A percentile compares a stretch with the other conserved stretches of the same genome.
phyloP scores from a whole-genome alignment of 2,113 vertebrate species.

The Brachyistius frenatus region DNA sequence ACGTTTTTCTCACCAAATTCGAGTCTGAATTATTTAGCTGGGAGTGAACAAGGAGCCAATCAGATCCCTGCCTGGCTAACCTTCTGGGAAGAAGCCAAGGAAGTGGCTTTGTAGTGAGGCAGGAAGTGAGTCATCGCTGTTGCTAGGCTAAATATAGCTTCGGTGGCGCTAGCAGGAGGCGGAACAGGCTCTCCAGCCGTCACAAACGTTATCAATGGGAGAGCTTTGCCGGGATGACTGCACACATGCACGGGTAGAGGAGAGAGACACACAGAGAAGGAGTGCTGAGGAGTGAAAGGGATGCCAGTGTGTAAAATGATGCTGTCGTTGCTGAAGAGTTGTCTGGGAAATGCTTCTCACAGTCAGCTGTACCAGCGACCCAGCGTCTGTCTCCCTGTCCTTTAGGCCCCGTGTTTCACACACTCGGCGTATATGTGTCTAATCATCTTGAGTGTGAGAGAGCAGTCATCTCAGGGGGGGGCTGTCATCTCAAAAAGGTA shows the following conservation, averaged over 20 bases:
- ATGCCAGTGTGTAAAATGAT: not conserved
- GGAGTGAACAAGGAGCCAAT: slow-evolving; percentile 62
- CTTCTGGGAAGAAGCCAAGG: slow-evolving; percentile 75
- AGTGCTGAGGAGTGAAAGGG: not conserved
- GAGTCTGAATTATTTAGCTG: slow-evolving; percentile 46
- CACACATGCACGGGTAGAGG: not conserved
- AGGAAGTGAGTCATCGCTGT: slow-evolving; percentile 84
- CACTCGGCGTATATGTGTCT: not conserved
- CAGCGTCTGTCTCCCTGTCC: not conserved
- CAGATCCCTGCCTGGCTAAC: slow-evolving; percentile 49
- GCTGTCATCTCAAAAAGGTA: not conserved
- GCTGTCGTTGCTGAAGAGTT: not conserved
- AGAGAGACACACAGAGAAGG: not conserved
- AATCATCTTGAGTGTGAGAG: slow-evolving; percentile 20
- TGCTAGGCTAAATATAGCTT: slow-evolving; percentile 83
- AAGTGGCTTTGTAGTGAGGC: slow-evolving; percentile 82
- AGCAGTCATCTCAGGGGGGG: slow-evolving; percentile 28
- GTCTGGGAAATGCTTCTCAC: slow-evolving; percentile 7
- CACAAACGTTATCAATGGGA: slow-evolving; percentile 72
- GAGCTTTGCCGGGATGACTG: slow-evolving; percentile 10
- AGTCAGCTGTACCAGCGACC: not conserved
- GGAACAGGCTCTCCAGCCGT: slow-evolving; percentile 38
- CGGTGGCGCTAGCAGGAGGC: slow-evolving; percentile 50
- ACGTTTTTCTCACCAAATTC: slow-evolving; percentile 62
- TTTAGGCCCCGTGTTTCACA: not conserved